These are phyloP conservation scores for Gymnarchus niloticus DNA, from an alignment of 2,113 vertebrate species.

Conservation along the genomic window DNA sequence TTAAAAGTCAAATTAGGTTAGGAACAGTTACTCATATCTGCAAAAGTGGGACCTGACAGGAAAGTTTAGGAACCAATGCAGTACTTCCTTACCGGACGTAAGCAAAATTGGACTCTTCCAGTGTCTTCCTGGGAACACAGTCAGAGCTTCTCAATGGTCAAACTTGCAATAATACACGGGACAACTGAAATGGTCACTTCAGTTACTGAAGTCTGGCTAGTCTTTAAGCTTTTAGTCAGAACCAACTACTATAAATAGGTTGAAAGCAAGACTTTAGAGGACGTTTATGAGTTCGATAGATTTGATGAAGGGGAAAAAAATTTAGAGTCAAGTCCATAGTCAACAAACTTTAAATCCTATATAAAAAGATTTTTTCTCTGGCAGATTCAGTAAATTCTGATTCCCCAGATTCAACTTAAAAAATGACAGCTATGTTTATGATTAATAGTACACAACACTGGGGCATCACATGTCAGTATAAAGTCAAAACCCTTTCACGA, in stretches of 20 bases:
- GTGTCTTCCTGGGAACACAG: too few relatives aligned
- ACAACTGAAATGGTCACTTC: background rate
- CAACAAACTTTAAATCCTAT: background rate
- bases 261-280: background rate
- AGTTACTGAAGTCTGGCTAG: background rate
- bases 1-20: too few relatives aligned
- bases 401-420: background rate
- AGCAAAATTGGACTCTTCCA: too few relatives aligned
- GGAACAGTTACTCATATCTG: too few relatives aligned
- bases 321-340: background rate
- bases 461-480: background rate
- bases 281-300: background rate
- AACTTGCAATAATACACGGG: too few relatives aligned
- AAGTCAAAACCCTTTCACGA: too few relatives aligned
- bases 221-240: background rate
- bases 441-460: background rate
- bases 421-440: background rate
- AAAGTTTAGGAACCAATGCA: too few relatives aligned
- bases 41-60: too few relatives aligned
- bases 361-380: background rate
- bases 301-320: background rate
- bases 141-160: too few relatives aligned
- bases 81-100: too few relatives aligned
- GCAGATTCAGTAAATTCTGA: background rate
- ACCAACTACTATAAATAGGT: too few relatives aligned